A percentile compares a stretch with the other conserved stretches of the same genome.
Evolutionary conservation across 2,113 vertebrate species (phyloP).

Genomic region (Odocoileus virginianus): DNA sequence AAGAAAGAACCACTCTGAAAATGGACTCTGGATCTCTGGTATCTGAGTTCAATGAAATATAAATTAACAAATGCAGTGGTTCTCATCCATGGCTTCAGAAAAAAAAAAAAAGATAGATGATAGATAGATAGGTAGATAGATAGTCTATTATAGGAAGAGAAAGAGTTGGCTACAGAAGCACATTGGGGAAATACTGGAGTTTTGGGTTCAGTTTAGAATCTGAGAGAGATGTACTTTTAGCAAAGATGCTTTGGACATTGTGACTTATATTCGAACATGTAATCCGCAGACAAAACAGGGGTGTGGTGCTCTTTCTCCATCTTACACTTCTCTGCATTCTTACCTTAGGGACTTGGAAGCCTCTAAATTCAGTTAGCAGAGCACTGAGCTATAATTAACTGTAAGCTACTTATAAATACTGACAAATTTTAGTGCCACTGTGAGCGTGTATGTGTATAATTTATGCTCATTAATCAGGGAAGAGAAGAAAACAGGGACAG

Average conservation of each 20-base stretch:
- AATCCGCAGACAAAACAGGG: neutral
- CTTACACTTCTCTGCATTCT: neutral
- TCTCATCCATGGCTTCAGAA: neutral
- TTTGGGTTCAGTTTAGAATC: neutral
- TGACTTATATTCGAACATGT: neutral
- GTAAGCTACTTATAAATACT: neutral
- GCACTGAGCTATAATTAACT: neutral
- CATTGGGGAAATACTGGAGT: neutral
- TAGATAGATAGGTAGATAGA: too few species aligned
- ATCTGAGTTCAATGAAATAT: neutral
- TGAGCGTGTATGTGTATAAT: neutral
- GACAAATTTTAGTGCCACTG: neutral
- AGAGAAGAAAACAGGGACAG: neutral
- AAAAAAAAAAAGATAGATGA: too few species aligned
- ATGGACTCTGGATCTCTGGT: neutral
- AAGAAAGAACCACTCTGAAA: accelerated
- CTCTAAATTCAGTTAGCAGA: neutral
- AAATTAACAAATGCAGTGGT: too few species aligned
- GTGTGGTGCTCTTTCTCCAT: accelerated
- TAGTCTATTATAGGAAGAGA: neutral
- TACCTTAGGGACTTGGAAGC: neutral
- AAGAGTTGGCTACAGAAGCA: neutral
- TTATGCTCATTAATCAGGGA: neutral
- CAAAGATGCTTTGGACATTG: neutral
- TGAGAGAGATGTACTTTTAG: neutral